These are phyloP conservation scores for Caenorhabditis angaria DNA, from an alignment of 2,888 invertebrate genomes.

Conservation along the genomic window DNA sequence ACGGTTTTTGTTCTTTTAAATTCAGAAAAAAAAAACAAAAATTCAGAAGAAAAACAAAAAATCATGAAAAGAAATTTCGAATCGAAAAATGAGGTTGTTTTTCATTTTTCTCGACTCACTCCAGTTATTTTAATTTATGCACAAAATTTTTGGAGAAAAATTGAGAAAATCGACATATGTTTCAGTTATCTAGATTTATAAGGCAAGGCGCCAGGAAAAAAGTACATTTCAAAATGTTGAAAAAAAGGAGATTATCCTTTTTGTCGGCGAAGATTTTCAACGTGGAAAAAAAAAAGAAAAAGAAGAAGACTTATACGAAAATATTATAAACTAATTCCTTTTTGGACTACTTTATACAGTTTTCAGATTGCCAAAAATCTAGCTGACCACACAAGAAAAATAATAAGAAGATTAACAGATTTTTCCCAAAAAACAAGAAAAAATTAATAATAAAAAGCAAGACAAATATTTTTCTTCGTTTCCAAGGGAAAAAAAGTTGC, in stretches of 20 bases:
- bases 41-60: not conserved
- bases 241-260: not conserved
- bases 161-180: not conserved
- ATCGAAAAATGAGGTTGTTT: no score
- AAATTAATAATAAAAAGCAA: no score
- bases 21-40: conserved; percentile 1
- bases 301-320: not conserved
- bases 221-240: not conserved
- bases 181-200: no score
- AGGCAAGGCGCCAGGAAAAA: no score
- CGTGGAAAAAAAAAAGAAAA: not conserved
- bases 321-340: not conserved
- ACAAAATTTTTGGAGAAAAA: not conserved
- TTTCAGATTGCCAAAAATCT: no score
- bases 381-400: no score
- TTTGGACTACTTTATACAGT: no score
- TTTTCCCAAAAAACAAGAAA: no score
- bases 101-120: not conserved
- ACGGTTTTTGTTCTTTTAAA: not conserved
- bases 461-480: no score
- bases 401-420: no score
- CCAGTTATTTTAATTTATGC: not conserved
- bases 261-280: not conserved
- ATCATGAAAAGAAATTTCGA: not conserved
- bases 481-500: not conserved